Base-by-base conservation (phyloP, 2,888 invertebrate species). In the Agrochola lota region DNA sequence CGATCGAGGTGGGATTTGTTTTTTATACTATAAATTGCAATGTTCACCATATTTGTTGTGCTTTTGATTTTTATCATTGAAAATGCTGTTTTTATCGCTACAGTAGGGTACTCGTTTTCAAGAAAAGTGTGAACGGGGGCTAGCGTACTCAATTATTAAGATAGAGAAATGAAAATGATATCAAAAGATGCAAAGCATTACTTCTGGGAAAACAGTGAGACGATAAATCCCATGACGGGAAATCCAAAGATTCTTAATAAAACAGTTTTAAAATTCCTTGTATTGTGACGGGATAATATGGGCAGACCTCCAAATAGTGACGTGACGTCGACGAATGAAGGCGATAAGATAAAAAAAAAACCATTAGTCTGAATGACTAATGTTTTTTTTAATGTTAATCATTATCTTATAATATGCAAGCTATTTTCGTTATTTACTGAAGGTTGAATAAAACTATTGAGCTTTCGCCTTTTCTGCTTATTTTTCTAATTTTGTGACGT, bases 241-340 rank as follows among this genome's bases (percentile, higher is more conserved):
- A 71, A 60, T 5, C 68, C 66, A 57, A n/a, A 23, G 49, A 59
- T 35, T 59, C 62, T 26, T 40, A 23, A 23, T 17, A 1, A 3
- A 52, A n/a, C 35, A 17, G 23, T 59, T 60, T 55, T 60, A 49
- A 35, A 49, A 66, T 77, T 82, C 63, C 20, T 7, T 15, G 69
- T 62, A 73, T 26, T 20, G 8, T 43, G 60, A 62, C 49, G 26
- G 0, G 9, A 26, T 40, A 40, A 40, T 40, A 40, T 72, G 64
- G 77, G 72, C 77, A 70, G 26, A n/a, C 23, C 20, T 78, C 83
- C 73, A 77, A 73, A 57, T 40, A 35, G 20, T 81, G 62, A 67
- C 49, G 55, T 72, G 15, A 9, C 8, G 11, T 64, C 60, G 8
- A 6, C 30, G 30, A 82, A 70, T 63, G 20, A 26, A 57, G 1